Base-by-base conservation (phyloP, 1,140 invertebrate genomes). In the Lepeophtheirus salmonis region DNA sequence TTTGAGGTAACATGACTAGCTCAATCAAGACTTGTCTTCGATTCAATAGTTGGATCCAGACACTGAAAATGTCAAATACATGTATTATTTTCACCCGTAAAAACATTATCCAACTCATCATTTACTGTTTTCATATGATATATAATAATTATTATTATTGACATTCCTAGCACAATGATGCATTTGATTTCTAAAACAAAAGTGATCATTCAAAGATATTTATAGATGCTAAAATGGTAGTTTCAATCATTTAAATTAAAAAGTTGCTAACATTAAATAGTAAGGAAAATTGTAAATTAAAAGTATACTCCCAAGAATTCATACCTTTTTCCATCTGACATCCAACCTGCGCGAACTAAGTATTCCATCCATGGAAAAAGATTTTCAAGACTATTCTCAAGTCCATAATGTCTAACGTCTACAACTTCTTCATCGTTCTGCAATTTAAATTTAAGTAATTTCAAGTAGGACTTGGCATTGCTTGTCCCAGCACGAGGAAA, bases 341-440 rank as follows among this genome's bases (percentile, higher is more conserved):
- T 88, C 91, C 91, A 97, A 0, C 90, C 91, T 25, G 84, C 84
- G 65, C 91, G 76, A 0, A 92, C 84, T 63, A 97, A 76, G 71
- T 97, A 97, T 68, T 97, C 92, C 72, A 84, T 81, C 83, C 86
- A 89, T 0, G 87, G 83, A 69, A 91, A 94, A 58, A 86, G 76
- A 17, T 79, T 78, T 22, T 67, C 76, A 10, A 92, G 70, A 1
- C 82, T 79, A 66, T 82, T 80, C 22, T 80, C 76, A 55, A 91
- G 68, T 64, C 86, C 83, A 64, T 82, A 73, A 63, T 77, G 78
- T 63, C 77, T 17, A 52, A 83, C 71, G 66, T 83, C 77, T 16
- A 17, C 75, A 71, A 83, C 80, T 70, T 82, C 77, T 54, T 79
- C 72, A 51, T 74, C 73, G 55, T 82, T 77, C 56, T 77, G 77